Evolutionary conservation across 64 coral and sea anemone species (phyloP), one percentile per base, ranked within the genome.

Genomic region (Dendronephthya gigantea): DNA sequence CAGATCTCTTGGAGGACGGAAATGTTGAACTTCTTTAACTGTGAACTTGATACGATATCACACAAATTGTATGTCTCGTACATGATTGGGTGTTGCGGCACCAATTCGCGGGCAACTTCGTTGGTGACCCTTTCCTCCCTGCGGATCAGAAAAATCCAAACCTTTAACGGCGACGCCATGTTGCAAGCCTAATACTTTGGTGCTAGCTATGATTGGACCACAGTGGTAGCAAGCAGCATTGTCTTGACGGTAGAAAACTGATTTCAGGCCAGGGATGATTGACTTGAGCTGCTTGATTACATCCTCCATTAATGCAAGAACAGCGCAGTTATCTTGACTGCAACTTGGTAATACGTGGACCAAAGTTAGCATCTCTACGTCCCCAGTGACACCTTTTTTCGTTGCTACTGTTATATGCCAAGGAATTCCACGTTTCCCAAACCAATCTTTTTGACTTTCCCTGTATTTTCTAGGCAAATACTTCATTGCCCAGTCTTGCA

Each of bases 1-100:
- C 68, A 74, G 68, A 74, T 74, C 68, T 74, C 68, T 74, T 74
- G 22, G 68, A 74, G 68, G 68, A 74, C 68, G 68, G 68, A 74
- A 25, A 74, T 0, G 68, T 74, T 74, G 25, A 74, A 74, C 9
- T 74, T 74, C 68, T 74, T 74, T 35, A 74, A 74, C 68, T 74
- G 68, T 74, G 68, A 74, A 2, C 68, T 74, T 74, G 68, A 74
- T 74, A 74, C 30, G 32, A 74, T 74, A 74, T 74, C 68, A 35
- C 68, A 74, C 68, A 74, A 35, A 74, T 74, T 74, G 68, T 74
- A 74, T 74, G 68, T 74, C n/a, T 74, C 68, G 8, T 74, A 74
- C 68, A 74, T 74, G 68, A 74, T 74, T 35, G 68, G 68, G 68
- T 74, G 68, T 27, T 35, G 68, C 30, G 68, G 68, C 32, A 74